phyloP scores from a whole-genome alignment of 2,113 vertebrate species.

The Sprattus sprattus region DNA sequence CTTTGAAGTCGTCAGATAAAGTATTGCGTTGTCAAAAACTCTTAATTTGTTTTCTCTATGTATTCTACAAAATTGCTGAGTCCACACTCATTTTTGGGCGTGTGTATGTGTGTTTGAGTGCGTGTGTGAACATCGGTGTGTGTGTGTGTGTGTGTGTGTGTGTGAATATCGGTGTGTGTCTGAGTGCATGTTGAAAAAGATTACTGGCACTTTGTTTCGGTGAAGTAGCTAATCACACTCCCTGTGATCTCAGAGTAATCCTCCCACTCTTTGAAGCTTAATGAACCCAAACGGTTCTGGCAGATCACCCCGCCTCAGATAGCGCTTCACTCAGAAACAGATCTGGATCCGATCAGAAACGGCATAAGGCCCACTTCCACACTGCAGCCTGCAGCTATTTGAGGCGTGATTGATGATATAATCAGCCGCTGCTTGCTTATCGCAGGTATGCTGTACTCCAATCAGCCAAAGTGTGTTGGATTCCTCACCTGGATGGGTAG shows the following conservation, averaged over 20 bases:
- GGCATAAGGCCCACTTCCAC: background rate
- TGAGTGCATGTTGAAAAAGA: background rate
- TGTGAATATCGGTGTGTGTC: background rate
- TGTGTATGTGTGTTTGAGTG: background rate
- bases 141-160: background rate
- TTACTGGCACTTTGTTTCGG: slow-evolving; percentile 5
- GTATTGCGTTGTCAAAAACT: background rate
- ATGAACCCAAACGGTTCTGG: slow-evolving; percentile 4
- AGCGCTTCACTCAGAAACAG: background rate
- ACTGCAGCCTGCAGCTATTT: background rate
- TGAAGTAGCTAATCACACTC: background rate
- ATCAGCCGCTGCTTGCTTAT: background rate
- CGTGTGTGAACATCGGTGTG: background rate
- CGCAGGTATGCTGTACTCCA: background rate
- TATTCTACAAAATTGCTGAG: background rate
- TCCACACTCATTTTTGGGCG: background rate
- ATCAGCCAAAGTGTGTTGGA: background rate
- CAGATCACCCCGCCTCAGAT: background rate
- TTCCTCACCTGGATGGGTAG: background rate
- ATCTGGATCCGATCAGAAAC: background rate
- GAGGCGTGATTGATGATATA: background rate
- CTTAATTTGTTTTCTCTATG: background rate
- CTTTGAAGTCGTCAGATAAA: slow-evolving; percentile 17
- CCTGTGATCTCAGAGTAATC: slow-evolving; percentile 4
- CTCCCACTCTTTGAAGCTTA: slow-evolving; percentile 12